Base-by-base conservation (phyloP, 2,888 invertebrate genomes). In the Parnassius glacialis region DNA sequence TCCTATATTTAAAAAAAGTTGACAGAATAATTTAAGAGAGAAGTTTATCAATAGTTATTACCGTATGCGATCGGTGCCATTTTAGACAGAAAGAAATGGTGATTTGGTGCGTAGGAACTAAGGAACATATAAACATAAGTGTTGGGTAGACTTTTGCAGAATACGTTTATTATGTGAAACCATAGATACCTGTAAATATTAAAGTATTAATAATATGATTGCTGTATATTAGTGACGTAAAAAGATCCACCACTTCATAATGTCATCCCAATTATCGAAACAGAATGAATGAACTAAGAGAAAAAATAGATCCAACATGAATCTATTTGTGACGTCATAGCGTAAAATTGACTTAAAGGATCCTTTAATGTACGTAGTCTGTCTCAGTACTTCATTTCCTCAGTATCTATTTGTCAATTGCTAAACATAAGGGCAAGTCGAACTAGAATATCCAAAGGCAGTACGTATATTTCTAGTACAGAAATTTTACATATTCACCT, bases 61-160 rank as follows among this genome's bases (percentile, higher is more conserved):
- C 83, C 84, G 20, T 71, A 66, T 48, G 71, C 70, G 3, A 83
- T 48, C 0, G 85, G 84, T 0, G 78, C 69, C 80, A 85, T 85
- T 71, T 81, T 85, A 0, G 75, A 57, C 2, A 80, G 2, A 64
- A 75, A 84, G 20, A 80, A 68, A 64, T 84, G 85, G 45, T 79
- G 73, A 20, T 83, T 74, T 0, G 84, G 79, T 2, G 74, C 70
- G 42, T 84, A 85, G 0, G 74, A 65, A 10, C 84, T 80, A 2
- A 83, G 64, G 45, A 85, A 84, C 10, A 80, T 68, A 20, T 80
- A 73, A 0, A 79, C 69, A 43, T 75, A 84, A 0, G 74, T 74
- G 53, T 76, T 78, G 0, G 82, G 79, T 12, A 83, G 45, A 16
- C 71, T 76, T 57, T 82, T 81, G 44, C 74, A 74, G 9, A 81